Conservation (phyloP, 2,113 vertebrate species). For the Eudyptes chrysolophus region DNA sequence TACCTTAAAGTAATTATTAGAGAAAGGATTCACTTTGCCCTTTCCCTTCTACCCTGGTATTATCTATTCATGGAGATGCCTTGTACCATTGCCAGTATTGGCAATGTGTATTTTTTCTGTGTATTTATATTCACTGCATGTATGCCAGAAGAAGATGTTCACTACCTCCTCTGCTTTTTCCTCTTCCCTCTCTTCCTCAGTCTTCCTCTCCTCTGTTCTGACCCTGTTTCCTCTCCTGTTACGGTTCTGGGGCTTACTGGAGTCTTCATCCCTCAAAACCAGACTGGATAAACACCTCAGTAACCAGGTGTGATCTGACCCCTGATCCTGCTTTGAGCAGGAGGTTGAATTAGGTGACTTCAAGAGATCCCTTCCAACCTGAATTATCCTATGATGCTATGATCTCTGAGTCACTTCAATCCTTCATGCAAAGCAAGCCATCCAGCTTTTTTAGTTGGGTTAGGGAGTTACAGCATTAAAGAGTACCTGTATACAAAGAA, state of each 20-base stretch:
- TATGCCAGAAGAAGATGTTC: neutral
- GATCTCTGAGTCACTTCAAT: neutral
- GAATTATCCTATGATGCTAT: neutral
- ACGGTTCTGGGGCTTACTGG: neutral
- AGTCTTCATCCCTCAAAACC: neutral
- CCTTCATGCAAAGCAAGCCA: neutral
- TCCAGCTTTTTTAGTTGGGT: neutral
- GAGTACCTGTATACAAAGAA: neutral
- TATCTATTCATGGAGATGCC: neutral
- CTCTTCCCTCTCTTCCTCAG: neutral
- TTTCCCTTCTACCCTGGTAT: neutral
- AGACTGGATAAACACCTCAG: neutral
- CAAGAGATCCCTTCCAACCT: neutral
- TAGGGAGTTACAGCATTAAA: neutral
- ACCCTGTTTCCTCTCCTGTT: neutral
- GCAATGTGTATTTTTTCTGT: neutral
- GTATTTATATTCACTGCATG: neutral
- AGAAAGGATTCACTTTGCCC: neutral
- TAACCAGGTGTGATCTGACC: neutral
- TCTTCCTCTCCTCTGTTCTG: neutral
- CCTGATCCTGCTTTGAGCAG: neutral
- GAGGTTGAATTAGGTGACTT: neutral
- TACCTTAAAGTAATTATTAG: neutral
- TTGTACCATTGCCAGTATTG: neutral
- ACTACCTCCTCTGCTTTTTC: neutral